Conservation (phyloP, 2,888 invertebrate genomes). For the Rapana venosa region DNA sequence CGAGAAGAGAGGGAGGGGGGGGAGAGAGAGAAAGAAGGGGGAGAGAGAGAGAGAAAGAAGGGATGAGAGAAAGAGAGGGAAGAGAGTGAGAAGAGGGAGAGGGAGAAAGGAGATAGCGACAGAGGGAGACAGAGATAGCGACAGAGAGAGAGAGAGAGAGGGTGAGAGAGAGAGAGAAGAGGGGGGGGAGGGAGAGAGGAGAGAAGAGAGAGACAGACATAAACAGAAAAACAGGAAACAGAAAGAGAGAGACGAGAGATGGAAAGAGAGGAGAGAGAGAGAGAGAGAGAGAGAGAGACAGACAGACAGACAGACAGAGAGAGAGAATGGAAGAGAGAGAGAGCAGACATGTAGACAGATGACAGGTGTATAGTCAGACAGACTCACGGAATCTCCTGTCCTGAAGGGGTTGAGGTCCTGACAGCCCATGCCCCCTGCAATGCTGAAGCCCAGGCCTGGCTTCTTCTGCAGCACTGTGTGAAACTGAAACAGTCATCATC, state of each 20-base stretch:
- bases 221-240: neutral
- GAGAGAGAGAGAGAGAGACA: no score
- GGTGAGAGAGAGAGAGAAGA: neutral
- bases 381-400: constrained; percentile 74
- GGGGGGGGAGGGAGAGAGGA: neutral
- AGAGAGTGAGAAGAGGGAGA: neutral
- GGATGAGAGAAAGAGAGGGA: no score
- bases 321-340: no score
- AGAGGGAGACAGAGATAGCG: no score
- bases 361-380: no score
- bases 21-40: neutral
- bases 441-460: constrained; percentile 82
- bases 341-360: no score
- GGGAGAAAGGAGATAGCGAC: neutral
- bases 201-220: no score
- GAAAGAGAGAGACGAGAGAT: neutral
- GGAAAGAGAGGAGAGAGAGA: no score
- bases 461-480: constrained; percentile 80
- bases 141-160: no score
- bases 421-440: constrained; percentile 79
- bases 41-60: no score
- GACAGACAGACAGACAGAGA: no score
- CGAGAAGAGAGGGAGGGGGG: neutral
- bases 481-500: constrained; percentile 61
- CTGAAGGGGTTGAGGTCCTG: constrained; percentile 75